Base-by-base conservation (phyloP, 2,797 vertebrate genomes). In the Podargus strigoides region DNA sequence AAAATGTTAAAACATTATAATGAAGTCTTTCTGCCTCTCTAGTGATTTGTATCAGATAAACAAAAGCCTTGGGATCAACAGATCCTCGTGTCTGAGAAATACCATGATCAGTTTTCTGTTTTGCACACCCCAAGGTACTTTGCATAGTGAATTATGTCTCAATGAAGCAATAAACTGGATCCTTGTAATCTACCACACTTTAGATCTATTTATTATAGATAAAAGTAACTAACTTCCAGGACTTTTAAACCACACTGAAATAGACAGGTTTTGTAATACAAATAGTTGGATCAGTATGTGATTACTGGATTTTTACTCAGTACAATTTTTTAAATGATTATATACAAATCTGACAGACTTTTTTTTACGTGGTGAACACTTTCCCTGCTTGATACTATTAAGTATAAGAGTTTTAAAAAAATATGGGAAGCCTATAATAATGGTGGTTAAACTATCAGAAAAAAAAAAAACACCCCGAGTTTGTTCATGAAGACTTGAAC, bases 401-500 rank as follows among this genome's bases (percentile, higher is more conserved):
- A 74, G 42, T n/a, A 1, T 4, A 23, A 39, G 28, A 63, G 13
- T 44, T 68, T 20, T 7, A 72, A 55, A 81, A 32, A 53, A 16
- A 1, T 9, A 3, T 1, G 11, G 52, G 67, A 49, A 63, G 30
- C 22, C 23, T 52, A 0, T 91, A 56, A 63, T 30, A 47, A 53
- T 0, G 81, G 32, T 58, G 42, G 56, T 69, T 59, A 36, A 69
- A 72, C 39, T 64, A 12, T 21, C 44, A 34, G 74, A 32, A 64
- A 49, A n/a, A n/a, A n/a, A n/a, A n/a, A n/a, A n/a, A n/a, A n/a
- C n/a, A n/a, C n/a, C n/a, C n/a, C n/a, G n/a, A n/a, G 6, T 22
- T 73, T 41, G 63, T 70, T 89, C 49, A 23, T 23, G 67, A 67
- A 85, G 86, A 17, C 36, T 72, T 55, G 27, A 73, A 94, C 77